Percentiles rank a stretch among this genome's conserved stretches.
These are phyloP conservation scores for Ceratina calcarata DNA, from an alignment of 1,140 invertebrate genomes.

Conservation along the genomic window DNA sequence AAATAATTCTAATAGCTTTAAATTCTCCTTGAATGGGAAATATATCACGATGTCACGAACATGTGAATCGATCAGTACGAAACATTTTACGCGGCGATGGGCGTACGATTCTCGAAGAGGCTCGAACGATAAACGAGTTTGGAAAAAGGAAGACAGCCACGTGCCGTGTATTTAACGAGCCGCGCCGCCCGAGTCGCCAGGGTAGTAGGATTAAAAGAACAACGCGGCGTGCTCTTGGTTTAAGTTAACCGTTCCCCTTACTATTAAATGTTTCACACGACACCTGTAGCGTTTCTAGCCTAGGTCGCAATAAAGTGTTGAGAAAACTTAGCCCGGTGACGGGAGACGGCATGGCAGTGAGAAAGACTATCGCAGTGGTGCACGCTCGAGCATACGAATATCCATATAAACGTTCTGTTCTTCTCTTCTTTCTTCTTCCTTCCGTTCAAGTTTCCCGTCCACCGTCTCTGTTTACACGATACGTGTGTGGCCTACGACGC, in stretches of 20 bases:
- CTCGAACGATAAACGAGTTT: not conserved
- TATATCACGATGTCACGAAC: too few species aligned
- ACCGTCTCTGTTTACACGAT: slow-evolving; percentile 33
- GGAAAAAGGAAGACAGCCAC: not conserved
- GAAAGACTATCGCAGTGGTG: slow-evolving; percentile 40
- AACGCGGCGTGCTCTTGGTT: not conserved
- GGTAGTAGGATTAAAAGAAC: slow-evolving; percentile 10
- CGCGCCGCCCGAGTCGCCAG: too few species aligned
- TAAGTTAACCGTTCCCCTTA: slow-evolving; percentile 31
- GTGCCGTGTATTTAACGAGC: not conserved
- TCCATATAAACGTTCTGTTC: slow-evolving; percentile 35
- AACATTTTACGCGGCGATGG: too few species aligned
- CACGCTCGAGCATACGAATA: slow-evolving; percentile 55
- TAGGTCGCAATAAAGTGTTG: slow-evolving; percentile 47
- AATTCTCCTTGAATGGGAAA: too few species aligned
- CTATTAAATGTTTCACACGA: slow-evolving; percentile 56
- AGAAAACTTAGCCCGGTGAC: slow-evolving; percentile 49
- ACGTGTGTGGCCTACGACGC: slow-evolving; percentile 46
- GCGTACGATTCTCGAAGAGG: too few species aligned
- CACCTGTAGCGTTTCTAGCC: slow-evolving; percentile 7
- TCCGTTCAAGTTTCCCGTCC: not conserved
- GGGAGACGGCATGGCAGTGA: slow-evolving; percentile 7
- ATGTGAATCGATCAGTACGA: too few species aligned
- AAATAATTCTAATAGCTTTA: too few species aligned
- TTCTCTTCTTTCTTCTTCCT: not conserved